Conservation (phyloP, 2,113 vertebrate genomes). For the Perognathus longimembris region DNA sequence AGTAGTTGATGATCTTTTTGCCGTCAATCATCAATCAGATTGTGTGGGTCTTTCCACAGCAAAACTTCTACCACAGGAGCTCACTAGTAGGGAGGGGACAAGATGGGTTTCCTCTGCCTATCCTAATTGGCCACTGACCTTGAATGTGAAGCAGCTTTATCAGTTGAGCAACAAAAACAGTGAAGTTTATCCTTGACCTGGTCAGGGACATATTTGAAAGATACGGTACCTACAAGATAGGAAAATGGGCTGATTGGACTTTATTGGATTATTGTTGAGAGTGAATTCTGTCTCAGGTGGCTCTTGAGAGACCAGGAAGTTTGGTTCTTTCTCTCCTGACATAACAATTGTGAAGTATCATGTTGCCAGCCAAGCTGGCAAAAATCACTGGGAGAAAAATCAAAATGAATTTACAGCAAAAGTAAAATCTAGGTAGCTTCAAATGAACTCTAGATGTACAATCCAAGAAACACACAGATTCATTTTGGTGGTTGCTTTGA, state of each 20-base stretch:
- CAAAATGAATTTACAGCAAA: neutral
- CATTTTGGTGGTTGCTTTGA: slow-evolving; percentile 25
- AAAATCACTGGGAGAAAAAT: neutral
- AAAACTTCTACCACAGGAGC: neutral
- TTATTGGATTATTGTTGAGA: neutral
- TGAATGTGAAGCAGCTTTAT: neutral
- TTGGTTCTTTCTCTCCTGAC: neutral
- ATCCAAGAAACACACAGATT: neutral
- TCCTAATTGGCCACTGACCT: slow-evolving; percentile 7
- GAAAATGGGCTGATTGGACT: neutral
- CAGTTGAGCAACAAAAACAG: slow-evolving; percentile 41
- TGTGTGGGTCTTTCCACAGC: neutral
- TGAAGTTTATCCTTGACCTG: neutral
- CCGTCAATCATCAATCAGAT: neutral
- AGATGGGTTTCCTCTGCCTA: neutral
- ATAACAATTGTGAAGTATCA: neutral
- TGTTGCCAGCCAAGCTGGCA: neutral
- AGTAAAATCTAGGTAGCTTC: neutral
- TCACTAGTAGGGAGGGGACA: neutral
- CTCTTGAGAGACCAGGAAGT: slow-evolving; percentile 12
- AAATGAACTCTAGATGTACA: neutral
- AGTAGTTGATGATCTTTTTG: neutral
- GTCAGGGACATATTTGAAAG: slow-evolving; percentile 58
- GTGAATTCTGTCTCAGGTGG: neutral
- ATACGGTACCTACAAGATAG: neutral